These are phyloP conservation scores for Manacus vitellinus DNA, from an alignment of 2,113 vertebrate species.

Conservation along the genomic window DNA sequence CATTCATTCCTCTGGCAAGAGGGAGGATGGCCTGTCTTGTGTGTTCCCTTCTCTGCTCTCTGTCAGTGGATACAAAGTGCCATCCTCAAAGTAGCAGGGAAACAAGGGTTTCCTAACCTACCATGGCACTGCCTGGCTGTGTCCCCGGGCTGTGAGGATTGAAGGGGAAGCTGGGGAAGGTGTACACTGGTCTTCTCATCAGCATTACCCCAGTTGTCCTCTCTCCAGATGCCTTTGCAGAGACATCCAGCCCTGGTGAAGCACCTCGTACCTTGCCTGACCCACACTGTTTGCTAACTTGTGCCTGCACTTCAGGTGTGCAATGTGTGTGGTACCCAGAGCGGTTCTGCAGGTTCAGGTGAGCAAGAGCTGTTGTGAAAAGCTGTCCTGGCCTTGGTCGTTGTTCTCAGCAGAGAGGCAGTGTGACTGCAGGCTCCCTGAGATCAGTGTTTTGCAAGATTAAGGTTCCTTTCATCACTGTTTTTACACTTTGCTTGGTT, in stretches of 20 bases:
- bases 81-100: background rate
- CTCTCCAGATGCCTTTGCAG: background rate
- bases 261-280: background rate
- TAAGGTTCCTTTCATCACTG: background rate
- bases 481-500: background rate
- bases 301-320: too few relatives aligned
- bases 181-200: background rate
- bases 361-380: background rate
- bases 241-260: background rate
- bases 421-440: background rate
- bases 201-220: background rate
- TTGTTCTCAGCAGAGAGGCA: background rate
- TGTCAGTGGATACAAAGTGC: background rate
- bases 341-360: background rate
- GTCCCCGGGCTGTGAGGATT: background rate
- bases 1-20: background rate
- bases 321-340: accelerated
- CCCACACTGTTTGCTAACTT: background rate
- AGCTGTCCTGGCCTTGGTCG: background rate
- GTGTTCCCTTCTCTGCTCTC: background rate
- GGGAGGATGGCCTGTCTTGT: background rate
- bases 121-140: background rate
- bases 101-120: background rate
- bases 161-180: accelerated
- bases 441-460: background rate